A percentile compares a stretch with the other conserved stretches of the same genome.
These are phyloP conservation scores for Ptilonorhynchus violaceus DNA, from an alignment of 2,113 vertebrate genomes.

Conservation along the genomic window DNA sequence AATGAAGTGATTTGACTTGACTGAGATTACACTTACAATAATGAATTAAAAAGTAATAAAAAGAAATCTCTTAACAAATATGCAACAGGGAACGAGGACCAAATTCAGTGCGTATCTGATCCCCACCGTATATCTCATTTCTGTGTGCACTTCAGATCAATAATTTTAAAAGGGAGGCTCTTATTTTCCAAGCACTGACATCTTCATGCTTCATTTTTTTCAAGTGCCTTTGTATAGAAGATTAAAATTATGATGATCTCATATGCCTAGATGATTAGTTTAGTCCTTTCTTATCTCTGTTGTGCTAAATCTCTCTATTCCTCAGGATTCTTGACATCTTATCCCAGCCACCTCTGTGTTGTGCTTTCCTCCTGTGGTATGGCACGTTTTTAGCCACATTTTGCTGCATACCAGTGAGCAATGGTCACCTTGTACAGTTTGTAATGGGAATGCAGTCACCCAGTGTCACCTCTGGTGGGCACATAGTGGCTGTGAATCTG, in stretches of 20 bases:
- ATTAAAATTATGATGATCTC: constrained; percentile 4
- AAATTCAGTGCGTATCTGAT: not conserved
- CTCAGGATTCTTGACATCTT: not conserved
- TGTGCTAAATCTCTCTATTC: not conserved
- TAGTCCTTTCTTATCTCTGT: not conserved
- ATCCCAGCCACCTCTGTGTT: not conserved
- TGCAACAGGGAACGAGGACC: not conserved
- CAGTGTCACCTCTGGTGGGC: not conserved
- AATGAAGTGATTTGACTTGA: constrained; percentile 90
- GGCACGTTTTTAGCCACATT: not conserved
- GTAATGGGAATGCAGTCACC: not conserved
- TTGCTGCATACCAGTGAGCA: not conserved
- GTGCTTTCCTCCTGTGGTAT: not conserved
- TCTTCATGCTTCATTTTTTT: not conserved
- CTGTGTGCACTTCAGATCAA: not conserved
- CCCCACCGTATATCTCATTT: not conserved
- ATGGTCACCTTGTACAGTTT: not conserved
- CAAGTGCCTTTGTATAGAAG: not conserved
- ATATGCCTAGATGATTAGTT: not conserved
- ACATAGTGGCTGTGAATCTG: not conserved
- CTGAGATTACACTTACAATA: constrained; percentile 78
- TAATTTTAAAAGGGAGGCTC: not conserved
- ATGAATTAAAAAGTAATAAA: constrained; percentile 76
- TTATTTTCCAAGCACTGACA: not conserved
- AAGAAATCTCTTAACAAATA: constrained; percentile 56